Evolutionary conservation across 2,797 vertebrate genomes (phyloP).

Genomic region (Remorina albescens): DNA sequence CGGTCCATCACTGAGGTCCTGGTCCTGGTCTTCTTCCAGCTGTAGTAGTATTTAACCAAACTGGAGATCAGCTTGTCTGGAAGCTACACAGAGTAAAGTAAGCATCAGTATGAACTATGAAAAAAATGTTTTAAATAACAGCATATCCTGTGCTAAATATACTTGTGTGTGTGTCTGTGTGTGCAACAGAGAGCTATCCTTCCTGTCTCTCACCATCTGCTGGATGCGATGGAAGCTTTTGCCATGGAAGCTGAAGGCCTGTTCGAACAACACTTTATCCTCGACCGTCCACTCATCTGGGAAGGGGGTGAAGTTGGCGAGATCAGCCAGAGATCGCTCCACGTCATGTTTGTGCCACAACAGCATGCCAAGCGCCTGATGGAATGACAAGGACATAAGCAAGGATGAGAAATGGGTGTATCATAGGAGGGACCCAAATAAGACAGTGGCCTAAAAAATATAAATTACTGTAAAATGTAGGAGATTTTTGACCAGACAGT

Average conservation of each 20-base stretch:
- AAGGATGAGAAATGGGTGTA: background rate
- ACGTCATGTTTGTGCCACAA: conserved; percentile 96
- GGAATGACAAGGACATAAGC: background rate
- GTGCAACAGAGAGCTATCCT: background rate
- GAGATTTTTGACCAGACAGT: background rate
- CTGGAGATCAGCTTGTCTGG: conserved; percentile 94
- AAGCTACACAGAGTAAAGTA: conserved; percentile 75
- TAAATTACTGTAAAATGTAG: background rate
- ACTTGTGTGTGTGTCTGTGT: background rate
- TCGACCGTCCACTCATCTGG: conserved; percentile 96
- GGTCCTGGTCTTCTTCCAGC: conserved; percentile 94
- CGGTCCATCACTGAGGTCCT: conserved; percentile 95
- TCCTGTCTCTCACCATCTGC: conserved; percentile 89
- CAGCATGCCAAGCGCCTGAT: conserved; percentile 93
- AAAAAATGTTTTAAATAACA: no score
- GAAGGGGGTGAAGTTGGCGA: conserved; percentile 95
- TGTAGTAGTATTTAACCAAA: conserved; percentile 95
- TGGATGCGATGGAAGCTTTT: conserved; percentile 97
- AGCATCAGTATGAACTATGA: background rate
- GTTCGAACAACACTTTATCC: conserved; percentile 95
- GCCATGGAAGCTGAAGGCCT: conserved; percentile 95
- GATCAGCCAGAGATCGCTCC: conserved; percentile 92
- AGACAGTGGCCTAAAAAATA: no score
- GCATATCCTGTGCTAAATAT: background rate
- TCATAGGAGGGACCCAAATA: background rate